Base-by-base conservation (phyloP, 2,113 vertebrate genomes). In the Tympanuchus pallidicinctus region DNA sequence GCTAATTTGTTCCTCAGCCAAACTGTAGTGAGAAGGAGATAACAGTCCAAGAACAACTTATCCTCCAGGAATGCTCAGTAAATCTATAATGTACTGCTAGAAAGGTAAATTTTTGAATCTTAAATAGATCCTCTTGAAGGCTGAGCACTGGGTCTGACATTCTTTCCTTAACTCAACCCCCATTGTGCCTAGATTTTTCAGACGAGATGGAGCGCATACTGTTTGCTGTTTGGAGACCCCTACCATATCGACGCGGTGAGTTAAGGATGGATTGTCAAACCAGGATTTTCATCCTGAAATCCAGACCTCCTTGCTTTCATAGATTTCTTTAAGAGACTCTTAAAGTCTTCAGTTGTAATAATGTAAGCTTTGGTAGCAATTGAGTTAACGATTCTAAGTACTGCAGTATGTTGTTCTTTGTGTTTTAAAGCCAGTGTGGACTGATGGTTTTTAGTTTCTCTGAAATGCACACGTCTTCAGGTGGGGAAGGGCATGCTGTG, bases 221-320 rank as follows among this genome's bases (percentile, higher is more conserved):
- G 96, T 97, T n/a, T 97, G 97, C 97, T 95, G 97, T 93, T 92
- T 97, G 97, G 97, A 97, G 96, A 97, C 52, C 89, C 97, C 97
- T 59, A 92, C 97, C 76, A 97, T 97, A 94, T 97, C 97, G 89
- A 97, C 96, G 13, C 96, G 97, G 97, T 97, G 95, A 97, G 97
- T 94, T 85, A 88, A 95, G 95, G 86, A 47, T 86, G 94, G 89
- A 71, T 65, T 95, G 95, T 86, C 93, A 89, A 93, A 82, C 89
- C 88, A 82, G 88, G 70, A 45, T 74, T 84, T 27, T 45, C 84
- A 45, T 67, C 95, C 90, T 88, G 72, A 89, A 27, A 40, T 60
- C 60, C 78, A 64, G 3, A 67, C 28, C 83, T 86, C 77, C 81
- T 85, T 93, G 36, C 57, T 76, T 69, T 66, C 43, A 2, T 72